These are phyloP conservation scores for Loxodonta africana DNA, from an alignment of 2,113 vertebrate genomes.

Conservation along the genomic window DNA sequence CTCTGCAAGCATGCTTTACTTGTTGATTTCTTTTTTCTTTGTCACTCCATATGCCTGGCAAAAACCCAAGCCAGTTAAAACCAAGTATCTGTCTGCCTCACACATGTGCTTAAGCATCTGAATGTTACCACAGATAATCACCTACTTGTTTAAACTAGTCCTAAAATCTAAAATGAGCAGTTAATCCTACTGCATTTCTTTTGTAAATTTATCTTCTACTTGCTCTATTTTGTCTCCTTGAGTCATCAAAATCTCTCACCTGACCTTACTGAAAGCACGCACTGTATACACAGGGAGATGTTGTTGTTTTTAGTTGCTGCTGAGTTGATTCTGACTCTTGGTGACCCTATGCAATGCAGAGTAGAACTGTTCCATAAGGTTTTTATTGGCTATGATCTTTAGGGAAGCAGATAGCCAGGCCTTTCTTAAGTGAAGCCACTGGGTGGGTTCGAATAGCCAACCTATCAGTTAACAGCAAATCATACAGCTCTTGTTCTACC, in stretches of 20 bases:
- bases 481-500: neutral
- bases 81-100: neutral
- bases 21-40: neutral
- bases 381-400: no score
- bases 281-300: neutral
- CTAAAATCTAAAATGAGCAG: neutral
- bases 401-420: neutral
- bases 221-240: neutral
- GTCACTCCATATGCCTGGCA: neutral
- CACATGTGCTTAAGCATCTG: neutral
- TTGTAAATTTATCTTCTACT: neutral
- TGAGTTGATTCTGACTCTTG: no score
- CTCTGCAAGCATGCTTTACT: neutral
- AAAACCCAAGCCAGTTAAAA: neutral
- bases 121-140: neutral
- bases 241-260: neutral
- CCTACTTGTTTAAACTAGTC: neutral
- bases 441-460: neutral
- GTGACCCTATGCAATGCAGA: no score
- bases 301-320: neutral
- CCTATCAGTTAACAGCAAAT: neutral
- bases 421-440: neutral
- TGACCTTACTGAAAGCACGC: neutral
- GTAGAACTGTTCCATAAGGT: no score
- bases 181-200: neutral